Evolutionary conservation across 2,113 vertebrate genomes (phyloP).

Genomic region (Brachypodius melanocephalos): DNA sequence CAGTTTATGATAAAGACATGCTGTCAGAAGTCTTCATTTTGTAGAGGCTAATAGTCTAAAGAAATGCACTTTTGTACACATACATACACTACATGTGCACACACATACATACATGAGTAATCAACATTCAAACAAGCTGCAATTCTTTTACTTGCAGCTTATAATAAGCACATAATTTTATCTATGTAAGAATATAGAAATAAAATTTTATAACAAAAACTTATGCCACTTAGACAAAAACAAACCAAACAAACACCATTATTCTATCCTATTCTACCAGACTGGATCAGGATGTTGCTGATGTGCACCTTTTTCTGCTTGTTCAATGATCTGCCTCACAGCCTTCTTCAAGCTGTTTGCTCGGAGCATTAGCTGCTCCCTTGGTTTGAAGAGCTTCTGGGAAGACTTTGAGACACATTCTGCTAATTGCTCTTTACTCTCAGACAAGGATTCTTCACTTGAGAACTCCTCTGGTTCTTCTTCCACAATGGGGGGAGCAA

Average conservation of each 20-base stretch:
- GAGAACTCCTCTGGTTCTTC: conserved; percentile 86
- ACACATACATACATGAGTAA: not conserved
- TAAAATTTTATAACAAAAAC: not conserved
- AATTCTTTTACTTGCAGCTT: not conserved
- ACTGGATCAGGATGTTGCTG: not conserved
- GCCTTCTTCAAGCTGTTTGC: conserved; percentile 98
- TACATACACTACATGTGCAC: not conserved
- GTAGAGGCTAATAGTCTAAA: not conserved
- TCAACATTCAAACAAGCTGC: not conserved
- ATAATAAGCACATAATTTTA: not conserved
- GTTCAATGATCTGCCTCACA: conserved; percentile 93
- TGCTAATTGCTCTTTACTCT: conserved; percentile 83
- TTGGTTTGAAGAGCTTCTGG: conserved; percentile 81
- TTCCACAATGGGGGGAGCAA: conserved; percentile 83
- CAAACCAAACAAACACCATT: not conserved
- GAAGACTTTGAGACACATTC: conserved; percentile 80
- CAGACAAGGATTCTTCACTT: conserved; percentile 88
- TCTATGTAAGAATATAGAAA: not conserved
- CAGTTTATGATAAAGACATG: not conserved
- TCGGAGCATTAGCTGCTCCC: conserved; percentile 89
- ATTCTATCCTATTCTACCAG: not conserved
- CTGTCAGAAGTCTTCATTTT: not conserved
- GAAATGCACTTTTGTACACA: not conserved
- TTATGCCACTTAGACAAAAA: not conserved
- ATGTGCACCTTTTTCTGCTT: conserved; percentile 88